Conservation (phyloP, 2,888 invertebrate genomes). For the Anthoptus insignis region DNA sequence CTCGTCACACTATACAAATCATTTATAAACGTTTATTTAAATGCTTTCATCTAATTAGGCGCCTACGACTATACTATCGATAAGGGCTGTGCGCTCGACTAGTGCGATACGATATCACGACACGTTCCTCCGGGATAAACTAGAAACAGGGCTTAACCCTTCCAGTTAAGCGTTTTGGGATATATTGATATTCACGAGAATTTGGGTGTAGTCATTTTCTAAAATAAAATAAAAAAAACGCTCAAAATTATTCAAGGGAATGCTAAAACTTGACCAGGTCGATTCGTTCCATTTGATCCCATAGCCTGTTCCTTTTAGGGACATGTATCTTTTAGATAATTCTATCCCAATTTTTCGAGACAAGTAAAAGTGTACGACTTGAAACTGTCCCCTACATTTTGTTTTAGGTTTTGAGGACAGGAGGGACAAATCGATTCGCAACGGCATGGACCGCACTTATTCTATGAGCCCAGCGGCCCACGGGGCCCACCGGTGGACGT, state of each 20-base stretch:
- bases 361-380: not conserved
- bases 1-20: conserved; percentile 35
- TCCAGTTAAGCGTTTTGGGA: conserved; percentile 9
- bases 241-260: too few species aligned
- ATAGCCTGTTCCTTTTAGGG: not conserved
- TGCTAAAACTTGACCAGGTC: conserved; percentile 7
- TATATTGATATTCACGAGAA: conserved; percentile 2
- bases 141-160: not conserved
- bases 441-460: too few species aligned
- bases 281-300: not conserved
- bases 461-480: too few species aligned
- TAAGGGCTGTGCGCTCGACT: conserved; percentile 5
- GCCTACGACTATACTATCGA: conserved; percentile 33
- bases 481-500: too few species aligned
- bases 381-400: not conserved
- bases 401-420: not conserved
- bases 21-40: conserved; percentile 39
- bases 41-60: conserved; percentile 39
- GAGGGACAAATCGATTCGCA: not conserved
- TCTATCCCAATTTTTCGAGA: not conserved
- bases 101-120: not conserved
- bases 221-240: too few species aligned
- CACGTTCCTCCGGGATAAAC: not conserved
- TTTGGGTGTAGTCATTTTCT: conserved; percentile 4
- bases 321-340: not conserved